Percentiles rank a stretch among this genome's conserved stretches.
These are phyloP conservation scores for Formica exsecta DNA, from an alignment of 1,140 invertebrate genomes.

Conservation along the genomic window DNA sequence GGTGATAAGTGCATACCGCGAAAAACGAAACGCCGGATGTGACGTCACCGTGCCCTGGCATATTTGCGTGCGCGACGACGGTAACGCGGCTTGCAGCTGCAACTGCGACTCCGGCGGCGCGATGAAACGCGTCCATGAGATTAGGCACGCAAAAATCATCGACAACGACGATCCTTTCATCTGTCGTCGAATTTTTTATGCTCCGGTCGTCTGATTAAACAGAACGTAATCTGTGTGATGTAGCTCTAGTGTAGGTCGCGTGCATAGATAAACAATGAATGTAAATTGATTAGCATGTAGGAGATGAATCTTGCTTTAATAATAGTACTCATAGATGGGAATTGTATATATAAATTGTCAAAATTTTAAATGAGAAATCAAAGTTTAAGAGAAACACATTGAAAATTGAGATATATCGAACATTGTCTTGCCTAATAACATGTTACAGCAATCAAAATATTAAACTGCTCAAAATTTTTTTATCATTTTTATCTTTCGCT, in stretches of 20 bases:
- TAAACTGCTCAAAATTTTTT: neutral
- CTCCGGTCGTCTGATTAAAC: neutral
- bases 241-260: slow-evolving; percentile 17
- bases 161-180: slow-evolving; percentile 33
- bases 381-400: neutral
- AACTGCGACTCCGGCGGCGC: slow-evolving; percentile 26
- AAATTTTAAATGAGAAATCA: neutral
- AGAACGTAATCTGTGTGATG: slow-evolving; percentile 1
- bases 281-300: neutral
- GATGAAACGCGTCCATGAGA: slow-evolving; percentile 43
- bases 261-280: neutral
- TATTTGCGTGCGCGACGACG: slow-evolving; percentile 70
- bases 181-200: slow-evolving; percentile 5
- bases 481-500: neutral
- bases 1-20: slow-evolving; percentile 75
- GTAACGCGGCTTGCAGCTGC: slow-evolving; percentile 63
- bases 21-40: slow-evolving; percentile 82
- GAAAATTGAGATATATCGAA: neutral
- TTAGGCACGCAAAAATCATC: slow-evolving; percentile 50
- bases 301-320: neutral
- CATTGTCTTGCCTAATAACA: neutral
- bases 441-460: neutral
- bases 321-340: neutral
- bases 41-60: slow-evolving; percentile 75
- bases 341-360: neutral